These are phyloP conservation scores for Dione vanillae DNA, from an alignment of 2,888 invertebrate species.

Conservation along the genomic window DNA sequence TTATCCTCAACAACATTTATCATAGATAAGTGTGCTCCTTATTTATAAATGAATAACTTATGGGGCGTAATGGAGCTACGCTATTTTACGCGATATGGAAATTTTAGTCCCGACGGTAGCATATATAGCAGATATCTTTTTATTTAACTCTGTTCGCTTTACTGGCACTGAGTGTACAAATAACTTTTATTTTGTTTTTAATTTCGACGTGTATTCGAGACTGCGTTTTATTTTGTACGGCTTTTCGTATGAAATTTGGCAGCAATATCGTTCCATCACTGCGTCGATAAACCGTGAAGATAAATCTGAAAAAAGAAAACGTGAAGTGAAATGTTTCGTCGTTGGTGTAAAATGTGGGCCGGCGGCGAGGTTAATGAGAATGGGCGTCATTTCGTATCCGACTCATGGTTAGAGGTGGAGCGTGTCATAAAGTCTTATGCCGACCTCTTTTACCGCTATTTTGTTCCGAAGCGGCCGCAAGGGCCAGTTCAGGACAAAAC, in stretches of 20 bases:
- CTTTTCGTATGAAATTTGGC: slow-evolving; percentile 1
- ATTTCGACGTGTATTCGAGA: slow-evolving; percentile 17
- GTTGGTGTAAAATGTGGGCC: slow-evolving; percentile 62
- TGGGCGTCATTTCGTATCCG: slow-evolving; percentile 72
- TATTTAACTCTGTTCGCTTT: slow-evolving; percentile 36
- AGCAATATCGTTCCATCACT: slow-evolving; percentile 20
- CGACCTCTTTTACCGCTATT: slow-evolving; percentile 32
- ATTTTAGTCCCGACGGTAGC: slow-evolving; percentile 38
- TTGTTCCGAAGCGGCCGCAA: slow-evolving; percentile 51
- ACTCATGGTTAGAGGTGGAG: slow-evolving; percentile 61
- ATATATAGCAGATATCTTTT: slow-evolving; percentile 37
- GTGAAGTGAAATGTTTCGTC: slow-evolving; percentile 59
- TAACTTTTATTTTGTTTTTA: slow-evolving; percentile 33
- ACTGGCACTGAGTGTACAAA: slow-evolving; percentile 26
- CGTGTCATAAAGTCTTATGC: slow-evolving; percentile 73
- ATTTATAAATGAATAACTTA: slow-evolving; percentile 42
- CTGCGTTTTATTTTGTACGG: slow-evolving; percentile 14
- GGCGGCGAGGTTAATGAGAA: slow-evolving; percentile 74
- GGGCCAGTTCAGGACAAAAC: slow-evolving; percentile 60
- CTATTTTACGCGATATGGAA: slow-evolving; percentile 41
- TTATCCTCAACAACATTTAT: slow-evolving; percentile 33
- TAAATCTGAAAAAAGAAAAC: no score
- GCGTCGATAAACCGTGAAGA: slow-evolving; percentile 37
- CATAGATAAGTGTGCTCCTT: slow-evolving; percentile 35
- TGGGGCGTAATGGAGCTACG: slow-evolving; percentile 41